Evolutionary conservation across 1,140 invertebrate genomes (phyloP), one percentile per base, ranked within the genome.

Genomic region (Drosophila nigromelanica): DNA sequence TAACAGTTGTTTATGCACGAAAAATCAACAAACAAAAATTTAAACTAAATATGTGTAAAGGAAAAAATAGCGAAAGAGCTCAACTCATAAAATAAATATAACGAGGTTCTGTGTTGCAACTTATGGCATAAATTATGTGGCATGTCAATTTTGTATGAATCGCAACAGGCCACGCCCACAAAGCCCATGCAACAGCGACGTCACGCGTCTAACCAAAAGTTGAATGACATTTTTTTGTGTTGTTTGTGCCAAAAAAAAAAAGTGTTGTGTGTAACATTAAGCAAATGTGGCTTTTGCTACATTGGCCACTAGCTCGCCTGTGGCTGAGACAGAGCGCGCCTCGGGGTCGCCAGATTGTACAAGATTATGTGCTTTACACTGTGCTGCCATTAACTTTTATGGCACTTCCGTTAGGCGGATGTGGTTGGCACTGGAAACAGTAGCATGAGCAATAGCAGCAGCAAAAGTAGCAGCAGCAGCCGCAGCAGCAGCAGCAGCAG

Each of bases 331-430:
- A 68, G 21, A 54, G 42, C 47, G 60, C 74, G 55, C 59, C 78
- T 75, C 51, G 52, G 50, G 74, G 71, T 70, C 80, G 80, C 72
- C 72, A 83, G 80, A 76, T 76, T 76, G 80, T 79, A 89, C 83
- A 81, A 87, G 82, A 87, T 87, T 87, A 89, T 87, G 76, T 87
- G 81, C 81, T 86, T 89, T 77, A 72, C 82, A 68, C 63, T 89
- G 76, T 59, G 86, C 76, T 64, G 78, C 76, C 80, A 90, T 90
- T 89, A 89, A 89, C 76, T 89, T 89, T 89, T 90, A 90, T 90
- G 86, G 86, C 86, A 90, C 86, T 89, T 90, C 86, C 86, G 86
- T 79, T 86, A 73, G 66, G 54, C 80, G 86, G 86, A 89, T 90
- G 86, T 90, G 69, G 80, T 51, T 78, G 35, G 40, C 47, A 40